Evolutionary conservation across 2,797 vertebrate genomes (phyloP).

Genomic region (Ceryle rudis): DNA sequence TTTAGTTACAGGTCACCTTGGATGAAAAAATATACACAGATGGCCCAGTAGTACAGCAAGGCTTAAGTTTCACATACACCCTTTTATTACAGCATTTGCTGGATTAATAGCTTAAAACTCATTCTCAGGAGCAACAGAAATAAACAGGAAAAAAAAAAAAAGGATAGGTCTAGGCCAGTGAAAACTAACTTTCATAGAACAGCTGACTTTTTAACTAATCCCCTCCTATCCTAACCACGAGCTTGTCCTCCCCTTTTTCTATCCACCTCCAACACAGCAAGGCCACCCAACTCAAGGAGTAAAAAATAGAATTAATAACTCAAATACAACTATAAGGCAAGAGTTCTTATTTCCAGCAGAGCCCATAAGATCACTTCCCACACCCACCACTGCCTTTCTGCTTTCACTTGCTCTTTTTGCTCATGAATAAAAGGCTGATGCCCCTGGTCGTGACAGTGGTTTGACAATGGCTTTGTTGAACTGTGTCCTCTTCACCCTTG

Average conservation of each 20-base stretch:
- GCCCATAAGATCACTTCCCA: not conserved
- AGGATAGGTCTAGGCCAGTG: not conserved
- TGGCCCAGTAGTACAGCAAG: not conserved
- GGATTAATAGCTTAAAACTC: not conserved
- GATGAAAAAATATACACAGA: not conserved
- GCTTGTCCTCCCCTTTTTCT: not conserved
- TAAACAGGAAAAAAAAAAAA: not conserved
- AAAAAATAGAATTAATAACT: not conserved
- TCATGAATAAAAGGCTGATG: not conserved
- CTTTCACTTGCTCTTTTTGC: not conserved
- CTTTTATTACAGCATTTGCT: not conserved
- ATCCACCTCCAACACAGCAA: not conserved
- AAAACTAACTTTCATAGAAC: not conserved
- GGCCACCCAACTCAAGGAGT: not conserved
- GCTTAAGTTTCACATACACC: not conserved
- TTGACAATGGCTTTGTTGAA: not conserved
- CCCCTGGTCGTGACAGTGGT: not conserved
- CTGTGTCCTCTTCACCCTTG: not conserved
- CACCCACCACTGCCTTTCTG: not conserved
- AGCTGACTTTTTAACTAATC: not conserved
- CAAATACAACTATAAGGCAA: not conserved
- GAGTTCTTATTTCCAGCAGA: not conserved
- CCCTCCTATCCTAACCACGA: not conserved
- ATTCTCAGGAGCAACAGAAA: not conserved
- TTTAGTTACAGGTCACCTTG: not conserved